Base-by-base conservation (phyloP, 1,140 invertebrate species). In the Dendroctonus ponderosae region DNA sequence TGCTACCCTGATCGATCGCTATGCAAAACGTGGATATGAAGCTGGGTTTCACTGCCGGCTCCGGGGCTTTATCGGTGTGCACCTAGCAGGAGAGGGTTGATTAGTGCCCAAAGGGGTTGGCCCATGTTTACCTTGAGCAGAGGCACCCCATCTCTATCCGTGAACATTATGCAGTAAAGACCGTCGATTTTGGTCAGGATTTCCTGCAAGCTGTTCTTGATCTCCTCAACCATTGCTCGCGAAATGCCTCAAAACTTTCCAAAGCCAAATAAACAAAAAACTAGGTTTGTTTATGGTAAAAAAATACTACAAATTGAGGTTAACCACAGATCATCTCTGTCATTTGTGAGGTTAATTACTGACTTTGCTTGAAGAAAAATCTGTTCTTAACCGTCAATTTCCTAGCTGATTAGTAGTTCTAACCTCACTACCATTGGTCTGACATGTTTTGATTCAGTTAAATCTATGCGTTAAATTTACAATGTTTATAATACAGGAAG, bases 61-160 rank as follows among this genome's bases (percentile, higher is more conserved):
- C 92, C 77, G 79, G 78, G 71, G 72, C 63, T 69, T 73, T 74
- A 46, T 78, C 71, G 9, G 71, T 73, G 26, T 64, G 59, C 8
- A 66, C 54, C 62, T 65, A 26, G 14, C 12, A 59, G 46, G 6
- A 40, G 6, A 44, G 9, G 6, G 44, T 44, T 59, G n/a, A 11
- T n/a, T 39, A 41, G 37, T n/a, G 11, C 8, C n/a, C 40, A 59
- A 59, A 43, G 5, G 26, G 7, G 12, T 2, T 59, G 40, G 11
- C 26, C 38, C 50, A 52, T n/a, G 15, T 7, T 52, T 80, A 84
- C 83, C 80, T 89, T 86, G 40, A 94, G 79, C n/a, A 95, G 83
- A 43, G 92, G 91, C 6, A 95, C 93, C 40, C 93, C 93, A 85
- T 96, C 93, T 73, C 93, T 83, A 77, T 96, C 93, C n/a, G 92